These are phyloP conservation scores for Anoplolepis gracilipes DNA, from an alignment of 1,140 invertebrate genomes.

Conservation along the genomic window DNA sequence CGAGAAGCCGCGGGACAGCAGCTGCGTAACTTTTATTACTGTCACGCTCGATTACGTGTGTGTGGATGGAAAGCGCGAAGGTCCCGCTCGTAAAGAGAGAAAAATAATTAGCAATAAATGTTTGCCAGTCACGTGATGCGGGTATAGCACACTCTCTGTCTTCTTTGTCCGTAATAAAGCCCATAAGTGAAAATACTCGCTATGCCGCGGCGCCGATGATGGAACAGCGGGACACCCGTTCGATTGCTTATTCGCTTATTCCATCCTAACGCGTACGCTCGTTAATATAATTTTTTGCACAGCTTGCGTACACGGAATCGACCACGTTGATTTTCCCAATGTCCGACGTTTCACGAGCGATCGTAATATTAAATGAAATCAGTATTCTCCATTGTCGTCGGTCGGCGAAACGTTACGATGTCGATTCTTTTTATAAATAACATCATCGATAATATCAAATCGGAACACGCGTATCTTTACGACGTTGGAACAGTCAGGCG, in stretches of 20 bases:
- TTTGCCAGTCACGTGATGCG: slow-evolving; percentile 30
- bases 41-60: slow-evolving; percentile 58
- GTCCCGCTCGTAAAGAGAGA: slow-evolving; percentile 47
- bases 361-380: slow-evolving; percentile 59
- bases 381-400: neutral
- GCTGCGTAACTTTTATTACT: slow-evolving; percentile 59
- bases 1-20: slow-evolving; percentile 6
- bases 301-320: neutral
- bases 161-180: neutral
- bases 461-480: slow-evolving; percentile 40
- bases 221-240: slow-evolving; percentile 22
- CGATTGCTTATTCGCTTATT: slow-evolving; percentile 50
- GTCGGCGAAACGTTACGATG: neutral
- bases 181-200: slow-evolving; percentile 42
- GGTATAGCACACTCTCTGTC: slow-evolving; percentile 1
- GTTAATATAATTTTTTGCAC: slow-evolving; percentile 28
- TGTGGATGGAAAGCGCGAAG: slow-evolving; percentile 31
- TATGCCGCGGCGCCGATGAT: slow-evolving; percentile 27
- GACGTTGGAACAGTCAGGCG: neutral
- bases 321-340: slow-evolving; percentile 21
- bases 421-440: slow-evolving; percentile 54
- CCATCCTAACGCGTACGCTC: neutral
- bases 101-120: slow-evolving; percentile 71
- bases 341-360: slow-evolving; percentile 64
- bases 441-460: slow-evolving; percentile 54